Evolutionary conservation across 1,140 invertebrate genomes (phyloP).

Genomic region (Pteromalus puparum): DNA sequence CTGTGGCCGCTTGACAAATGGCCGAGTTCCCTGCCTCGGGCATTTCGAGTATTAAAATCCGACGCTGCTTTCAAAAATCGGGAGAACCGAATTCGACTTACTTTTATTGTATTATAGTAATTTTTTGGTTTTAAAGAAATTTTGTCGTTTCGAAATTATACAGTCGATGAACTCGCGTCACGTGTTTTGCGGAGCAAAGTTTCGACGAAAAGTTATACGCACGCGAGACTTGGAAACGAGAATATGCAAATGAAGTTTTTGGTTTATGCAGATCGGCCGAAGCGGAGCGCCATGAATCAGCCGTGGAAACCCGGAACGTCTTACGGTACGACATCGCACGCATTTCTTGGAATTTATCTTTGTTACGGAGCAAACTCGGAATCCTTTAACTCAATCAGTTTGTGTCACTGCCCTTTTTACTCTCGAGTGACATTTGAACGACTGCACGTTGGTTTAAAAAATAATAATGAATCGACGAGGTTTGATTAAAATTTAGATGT

Average conservation of each 20-base stretch:
- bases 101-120: not conserved
- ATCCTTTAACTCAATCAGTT: not conserved
- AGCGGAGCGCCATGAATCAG: conserved; percentile 30
- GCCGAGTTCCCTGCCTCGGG: not conserved
- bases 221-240: conserved; percentile 18
- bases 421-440: not conserved
- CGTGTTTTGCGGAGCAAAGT: conserved; percentile 3
- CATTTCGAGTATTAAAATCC: no score
- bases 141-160: not conserved
- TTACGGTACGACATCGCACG: not conserved
- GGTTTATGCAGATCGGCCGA: conserved; percentile 39
- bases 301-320: not conserved
- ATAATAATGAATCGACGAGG: not conserved
- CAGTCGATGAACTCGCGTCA: not conserved
- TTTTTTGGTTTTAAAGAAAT: not conserved
- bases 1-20: conserved; percentile 71
- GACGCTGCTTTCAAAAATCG: not conserved
- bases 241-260: conserved; percentile 48
- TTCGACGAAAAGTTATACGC: not conserved
- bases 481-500: not conserved
- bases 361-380: not conserved
- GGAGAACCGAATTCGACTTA: not conserved
- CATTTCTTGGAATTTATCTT: conserved; percentile 33
- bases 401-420: not conserved
- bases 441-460: not conserved